Percentiles rank a stretch among this genome's conserved stretches.
Conservation (phyloP, 2,113 vertebrate species). For the Tachysurus fulvidraco region DNA sequence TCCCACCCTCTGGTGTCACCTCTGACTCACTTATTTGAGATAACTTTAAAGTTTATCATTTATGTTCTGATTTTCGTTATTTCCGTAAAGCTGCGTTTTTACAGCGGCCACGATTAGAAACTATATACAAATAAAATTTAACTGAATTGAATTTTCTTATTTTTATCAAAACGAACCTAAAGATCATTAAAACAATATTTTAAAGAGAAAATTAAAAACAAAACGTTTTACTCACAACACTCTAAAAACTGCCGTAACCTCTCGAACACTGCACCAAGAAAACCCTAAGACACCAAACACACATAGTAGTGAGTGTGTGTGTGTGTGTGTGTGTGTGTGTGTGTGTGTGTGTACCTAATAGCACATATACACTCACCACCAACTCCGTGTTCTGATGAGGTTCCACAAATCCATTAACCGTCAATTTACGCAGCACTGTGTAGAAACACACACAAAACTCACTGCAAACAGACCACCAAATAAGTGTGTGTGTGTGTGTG, state of each 20-base stretch:
- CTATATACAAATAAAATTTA: too few species aligned
- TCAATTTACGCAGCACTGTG: conserved; percentile 92
- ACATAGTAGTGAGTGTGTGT: conserved; percentile 19
- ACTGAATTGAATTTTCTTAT: too few species aligned
- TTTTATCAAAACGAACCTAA: background rate
- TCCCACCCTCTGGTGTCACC: too few species aligned
- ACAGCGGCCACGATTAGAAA: too few species aligned
- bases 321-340: conserved; percentile 26
- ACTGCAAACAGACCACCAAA: background rate
- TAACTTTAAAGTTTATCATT: too few species aligned
- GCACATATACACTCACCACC: conserved; percentile 81
- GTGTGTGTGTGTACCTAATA: background rate
- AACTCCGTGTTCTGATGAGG: conserved; percentile 89
- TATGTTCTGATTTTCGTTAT: too few species aligned
- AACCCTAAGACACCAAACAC: conserved; percentile 72
- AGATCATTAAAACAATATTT: background rate
- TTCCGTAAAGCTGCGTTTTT: too few species aligned
- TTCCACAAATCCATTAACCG: conserved; percentile 92
- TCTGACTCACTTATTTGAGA: too few species aligned
- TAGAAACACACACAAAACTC: background rate
- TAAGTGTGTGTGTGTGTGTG: background rate
- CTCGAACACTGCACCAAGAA: conserved; percentile 90
- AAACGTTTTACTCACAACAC: conserved; percentile 84
- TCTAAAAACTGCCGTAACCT: conserved; percentile 92
- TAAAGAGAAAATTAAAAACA: conserved; percentile 36